Evolutionary conservation across 2,113 vertebrate species (phyloP).

Genomic region (Paedocypris sp.): DNA sequence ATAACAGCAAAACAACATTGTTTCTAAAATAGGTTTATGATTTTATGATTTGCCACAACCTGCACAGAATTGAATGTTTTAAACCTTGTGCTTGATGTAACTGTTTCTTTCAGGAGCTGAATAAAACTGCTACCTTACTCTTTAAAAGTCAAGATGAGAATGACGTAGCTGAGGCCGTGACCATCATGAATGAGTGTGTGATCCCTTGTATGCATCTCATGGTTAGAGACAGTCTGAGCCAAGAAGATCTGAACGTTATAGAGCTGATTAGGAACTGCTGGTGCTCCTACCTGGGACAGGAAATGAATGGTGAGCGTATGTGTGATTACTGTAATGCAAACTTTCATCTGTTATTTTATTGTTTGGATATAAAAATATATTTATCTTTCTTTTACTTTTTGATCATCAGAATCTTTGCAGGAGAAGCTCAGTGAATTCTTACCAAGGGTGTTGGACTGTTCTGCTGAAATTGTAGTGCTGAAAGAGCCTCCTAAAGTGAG

Average conservation of each 20-base stretch:
- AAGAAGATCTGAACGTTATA: slow-evolving; percentile 77
- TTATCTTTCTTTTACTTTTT: background rate
- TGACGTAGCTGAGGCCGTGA: slow-evolving; percentile 68
- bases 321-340: background rate
- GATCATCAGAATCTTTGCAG: slow-evolving; percentile 69
- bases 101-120: slow-evolving; percentile 86
- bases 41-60: too few species aligned
- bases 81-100: too few species aligned
- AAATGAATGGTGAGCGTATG: slow-evolving; percentile 72
- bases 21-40: too few species aligned
- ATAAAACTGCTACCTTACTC: slow-evolving; percentile 70
- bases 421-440: slow-evolving; percentile 80
- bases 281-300: slow-evolving; percentile 88
- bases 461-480: slow-evolving; percentile 69
- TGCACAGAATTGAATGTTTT: background rate
- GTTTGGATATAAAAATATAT: too few species aligned
- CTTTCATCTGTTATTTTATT: background rate
- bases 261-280: slow-evolving; percentile 82
- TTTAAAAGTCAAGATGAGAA: slow-evolving; percentile 73
- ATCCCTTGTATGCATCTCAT: slow-evolving; percentile 95
- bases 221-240: slow-evolving; percentile 61
- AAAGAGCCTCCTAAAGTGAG: slow-evolving; percentile 90
- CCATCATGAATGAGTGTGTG: slow-evolving; percentile 79
- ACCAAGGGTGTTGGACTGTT: slow-evolving; percentile 86
- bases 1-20: too few species aligned